Base-by-base conservation (phyloP, 2,888 invertebrate genomes). In the Aporophyla lueneburgensis region DNA sequence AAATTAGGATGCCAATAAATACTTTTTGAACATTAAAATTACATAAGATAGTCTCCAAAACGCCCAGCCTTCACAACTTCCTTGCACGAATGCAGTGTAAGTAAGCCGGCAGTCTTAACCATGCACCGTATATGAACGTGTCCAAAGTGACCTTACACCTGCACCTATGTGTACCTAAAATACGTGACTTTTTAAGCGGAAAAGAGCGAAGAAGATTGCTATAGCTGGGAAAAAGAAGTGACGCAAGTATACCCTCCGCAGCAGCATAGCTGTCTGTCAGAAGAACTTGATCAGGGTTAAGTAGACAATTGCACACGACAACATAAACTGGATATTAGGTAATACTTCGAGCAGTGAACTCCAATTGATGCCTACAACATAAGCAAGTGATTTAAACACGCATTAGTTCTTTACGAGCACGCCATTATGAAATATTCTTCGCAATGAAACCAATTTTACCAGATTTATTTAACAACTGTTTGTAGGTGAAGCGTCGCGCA, bases 391-490 rank as follows among this genome's bases (percentile, higher is more conserved):
- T 79, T 54, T 49, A 14, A 69, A 69, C 46, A 27, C 68, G n/a
- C 59, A 69, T 81, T 68, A 65, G 65, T 54, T 74, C 65, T 81
- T 74, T 69, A 74, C 68, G 54, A 81, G 43, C 62, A 24, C 12
- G 21, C n/a, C n/a, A 61, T 74, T 67, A 74, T 49, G 16, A 49
- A 80, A 51, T 58, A 33, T 62, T 56, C 58, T 43, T 68, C 14
- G 62, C 43, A 53, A 73, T 59, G 33, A 61, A 51, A 74, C 58
- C 5, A 14, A 33, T n/a, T 63, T 65, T 51, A 78, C 51, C 62
- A 19, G 24, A 67, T n/a, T 73, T 80, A 58, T n/a, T 63, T 54
- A 79, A 54, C 49, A 33, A 10, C 51, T 24, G 27, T 46, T 65
- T 65, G 21, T 27, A 46, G 10, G 2, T 70, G 3, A 12, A 16